A percentile compares a stretch with the other conserved stretches of the same genome.
Conservation (phyloP, 2,888 invertebrate genomes). For the Aromia moschata region DNA sequence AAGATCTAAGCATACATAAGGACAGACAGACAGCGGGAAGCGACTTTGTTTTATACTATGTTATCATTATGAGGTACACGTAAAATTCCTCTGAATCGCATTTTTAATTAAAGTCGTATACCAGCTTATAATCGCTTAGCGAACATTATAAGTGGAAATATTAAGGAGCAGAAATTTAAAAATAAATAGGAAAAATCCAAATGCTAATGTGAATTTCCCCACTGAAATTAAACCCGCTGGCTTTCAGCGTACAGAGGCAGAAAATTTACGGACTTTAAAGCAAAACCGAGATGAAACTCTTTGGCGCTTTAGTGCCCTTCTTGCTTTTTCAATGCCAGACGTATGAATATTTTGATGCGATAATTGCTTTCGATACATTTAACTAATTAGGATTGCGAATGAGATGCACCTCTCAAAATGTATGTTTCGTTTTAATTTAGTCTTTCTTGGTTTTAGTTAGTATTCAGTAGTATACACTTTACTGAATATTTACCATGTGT, state of each 20-base stretch:
- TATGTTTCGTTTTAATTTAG: not conserved
- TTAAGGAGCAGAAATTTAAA: constrained; percentile 6
- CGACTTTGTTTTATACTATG: too few relatives aligned
- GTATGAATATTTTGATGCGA: constrained; percentile 18
- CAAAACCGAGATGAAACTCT: constrained; percentile 21
- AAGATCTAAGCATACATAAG: too few relatives aligned
- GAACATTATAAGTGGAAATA: constrained; percentile 1
- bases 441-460: not conserved
- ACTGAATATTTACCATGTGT: too few relatives aligned
- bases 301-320: constrained; percentile 17
- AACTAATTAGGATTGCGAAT: constrained; percentile 19
- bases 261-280: constrained; percentile 27
- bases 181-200: constrained; percentile 10
- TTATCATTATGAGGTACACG: too few relatives aligned
- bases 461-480: too few relatives aligned
- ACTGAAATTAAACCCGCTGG: constrained; percentile 23
- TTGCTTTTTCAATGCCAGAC: constrained; percentile 4
- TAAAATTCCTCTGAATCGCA: too few relatives aligned
- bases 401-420: not conserved
- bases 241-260: constrained; percentile 20
- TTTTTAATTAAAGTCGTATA: constrained; percentile 5
- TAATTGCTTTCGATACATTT: constrained; percentile 26
- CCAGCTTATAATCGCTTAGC: not conserved
- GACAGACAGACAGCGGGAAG: too few relatives aligned
- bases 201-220: constrained; percentile 19